Base-by-base conservation (phyloP, 1,140 invertebrate species). In the Pseudachorutes palmiensis region DNA sequence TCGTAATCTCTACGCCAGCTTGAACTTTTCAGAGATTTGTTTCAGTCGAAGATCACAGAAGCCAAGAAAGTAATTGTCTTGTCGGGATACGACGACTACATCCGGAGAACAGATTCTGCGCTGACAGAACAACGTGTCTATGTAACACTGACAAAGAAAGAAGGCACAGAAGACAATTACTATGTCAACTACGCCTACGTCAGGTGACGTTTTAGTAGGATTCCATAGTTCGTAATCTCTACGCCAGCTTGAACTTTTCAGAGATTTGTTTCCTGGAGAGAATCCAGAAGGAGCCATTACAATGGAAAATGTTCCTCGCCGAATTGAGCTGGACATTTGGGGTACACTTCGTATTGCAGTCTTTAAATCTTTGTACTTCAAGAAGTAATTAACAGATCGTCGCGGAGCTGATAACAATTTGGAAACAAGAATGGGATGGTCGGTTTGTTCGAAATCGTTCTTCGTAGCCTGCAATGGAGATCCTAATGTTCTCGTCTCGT, bases 371-470 rank as follows among this genome's bases (percentile, higher is more conserved):
- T n/a, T n/a, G n/a, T n/a, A n/a, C n/a, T n/a, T n/a, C n/a, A n/a
- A n/a, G n/a, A n/a, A n/a, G n/a, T n/a, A n/a, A n/a, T n/a, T n/a
- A n/a, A n/a, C n/a, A n/a, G n/a, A 55, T 24, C 14, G 14, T 14
- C 51, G 51, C 5, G 51, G 51, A 55, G 51, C 51, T 55, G 51
- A 55, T 24, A 55, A 55, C 24, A 55, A 55, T 55, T 55, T 55
- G 5, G 51, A 55, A n/a, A 55, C 14, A n/a, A 14, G 14, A 5
- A n/a, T 55, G 14, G 51, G 51, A 26, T 55, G 51, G 51, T 12
- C 9, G 3, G 14, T n/a, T 55, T 55, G 51, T 26, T 55, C 51
- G 3, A 55, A 26, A 55, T n/a, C 51, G 5, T 55, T 55, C 24
- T 26, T 55, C 51, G 22, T 55, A 14, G 9, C 51, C 14, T 55